Conservation (phyloP, 2,113 vertebrate genomes). For the Anolis sagrei region DNA sequence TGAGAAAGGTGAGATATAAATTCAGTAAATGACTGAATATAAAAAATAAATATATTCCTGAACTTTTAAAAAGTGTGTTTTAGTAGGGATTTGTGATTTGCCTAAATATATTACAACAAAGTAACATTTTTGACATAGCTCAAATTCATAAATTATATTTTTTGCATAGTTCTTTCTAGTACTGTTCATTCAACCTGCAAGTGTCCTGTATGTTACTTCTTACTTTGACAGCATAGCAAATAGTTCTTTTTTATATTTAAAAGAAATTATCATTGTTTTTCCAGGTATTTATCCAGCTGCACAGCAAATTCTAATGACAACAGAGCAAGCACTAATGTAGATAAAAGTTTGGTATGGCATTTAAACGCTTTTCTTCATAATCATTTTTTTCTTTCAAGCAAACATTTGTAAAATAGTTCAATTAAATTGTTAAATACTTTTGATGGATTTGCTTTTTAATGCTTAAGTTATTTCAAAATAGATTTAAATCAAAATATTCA, state of each 20-base stretch:
- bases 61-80: no score
- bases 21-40: no score
- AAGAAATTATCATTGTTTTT: conserved; percentile 24
- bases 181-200: no score
- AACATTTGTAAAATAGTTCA: background rate
- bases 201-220: background rate
- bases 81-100: background rate
- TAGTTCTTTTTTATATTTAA: background rate
- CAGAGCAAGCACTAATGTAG: conserved; percentile 85
- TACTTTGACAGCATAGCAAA: background rate
- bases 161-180: background rate
- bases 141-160: background rate
- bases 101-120: background rate
- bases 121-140: background rate
- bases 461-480: background rate
- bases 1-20: no score
- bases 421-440: background rate
- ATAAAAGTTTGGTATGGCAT: conserved; percentile 92
- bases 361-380: conserved; percentile 6
- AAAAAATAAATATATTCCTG: no score
- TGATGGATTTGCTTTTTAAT: background rate
- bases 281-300: conserved; percentile 77
- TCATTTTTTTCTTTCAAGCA: background rate
- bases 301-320: conserved; percentile 89
- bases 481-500: background rate